Conservation (phyloP, 2,113 vertebrate genomes). For the Hepsetus odoe region DNA sequence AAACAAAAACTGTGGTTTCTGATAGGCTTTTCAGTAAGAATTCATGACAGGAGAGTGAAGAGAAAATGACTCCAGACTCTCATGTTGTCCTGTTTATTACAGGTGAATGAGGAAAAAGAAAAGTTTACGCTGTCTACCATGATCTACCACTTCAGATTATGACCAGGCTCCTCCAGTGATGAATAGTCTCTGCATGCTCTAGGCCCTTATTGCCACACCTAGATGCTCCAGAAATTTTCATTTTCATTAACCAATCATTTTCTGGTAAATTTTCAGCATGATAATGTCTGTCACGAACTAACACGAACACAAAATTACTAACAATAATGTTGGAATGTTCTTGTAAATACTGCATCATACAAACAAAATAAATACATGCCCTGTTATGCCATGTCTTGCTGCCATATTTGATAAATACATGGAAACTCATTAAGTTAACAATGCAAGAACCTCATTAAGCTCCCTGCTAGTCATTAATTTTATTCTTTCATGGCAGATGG, state of each 20-base stretch:
- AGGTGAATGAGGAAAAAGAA: too few species aligned
- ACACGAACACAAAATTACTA: background rate
- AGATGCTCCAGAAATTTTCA: background rate
- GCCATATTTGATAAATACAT: background rate
- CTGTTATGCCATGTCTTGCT: background rate
- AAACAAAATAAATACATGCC: background rate
- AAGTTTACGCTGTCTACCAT: too few species aligned
- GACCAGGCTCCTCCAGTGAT: background rate
- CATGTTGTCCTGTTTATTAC: too few species aligned
- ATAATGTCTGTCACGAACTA: background rate
- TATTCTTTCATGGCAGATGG: background rate
- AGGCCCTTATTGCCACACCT: background rate
- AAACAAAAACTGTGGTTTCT: too few species aligned
- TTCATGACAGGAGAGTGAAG: too few species aligned
- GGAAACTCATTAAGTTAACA: background rate
- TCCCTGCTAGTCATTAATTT: background rate
- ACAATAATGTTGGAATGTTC: background rate
- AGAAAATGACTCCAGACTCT: too few species aligned
- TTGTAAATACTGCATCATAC: background rate
- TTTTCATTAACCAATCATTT: too few species aligned
- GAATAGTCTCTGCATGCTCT: background rate
- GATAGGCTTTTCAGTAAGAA: too few species aligned
- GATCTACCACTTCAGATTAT: too few species aligned
- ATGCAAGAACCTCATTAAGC: background rate
- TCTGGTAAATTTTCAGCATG: background rate